Evolutionary conservation across 2,888 invertebrate genomes (phyloP).

Genomic region (Lingula anatina): DNA sequence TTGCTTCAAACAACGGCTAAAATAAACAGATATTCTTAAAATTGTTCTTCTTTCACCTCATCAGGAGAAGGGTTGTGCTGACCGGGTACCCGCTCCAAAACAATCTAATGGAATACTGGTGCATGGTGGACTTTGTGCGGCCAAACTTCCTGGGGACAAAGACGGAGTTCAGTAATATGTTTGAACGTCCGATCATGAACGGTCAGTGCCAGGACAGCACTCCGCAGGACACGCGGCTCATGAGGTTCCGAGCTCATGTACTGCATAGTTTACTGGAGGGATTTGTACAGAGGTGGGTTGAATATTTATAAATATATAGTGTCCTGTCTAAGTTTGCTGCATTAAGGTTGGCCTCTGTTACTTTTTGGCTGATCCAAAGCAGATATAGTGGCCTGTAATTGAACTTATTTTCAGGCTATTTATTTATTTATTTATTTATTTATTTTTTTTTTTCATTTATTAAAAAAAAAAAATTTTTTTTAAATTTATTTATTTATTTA

Average conservation of each 20-base stretch:
- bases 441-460: too few species aligned
- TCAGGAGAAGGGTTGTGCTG: constrained; percentile 80
- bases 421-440: constrained; percentile 1
- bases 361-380: too few species aligned
- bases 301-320: too few species aligned
- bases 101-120: constrained; percentile 86
- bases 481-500: too few species aligned
- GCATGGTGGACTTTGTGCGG: constrained; percentile 98
- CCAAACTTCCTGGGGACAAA: constrained; percentile 96
- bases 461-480: too few species aligned
- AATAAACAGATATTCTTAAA: too few species aligned
- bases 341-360: too few species aligned
- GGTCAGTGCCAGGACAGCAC: constrained; percentile 98
- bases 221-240: constrained; percentile 84
- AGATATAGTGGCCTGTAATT: background rate
- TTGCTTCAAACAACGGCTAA: too few species aligned
- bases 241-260: constrained; percentile 94
- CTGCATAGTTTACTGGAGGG: constrained; percentile 89
- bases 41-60: background rate
- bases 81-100: constrained; percentile 99
- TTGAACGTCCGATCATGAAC: constrained; percentile 96
- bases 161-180: constrained; percentile 97
- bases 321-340: too few species aligned
- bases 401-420: background rate
- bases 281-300: constrained; percentile 71